Base-by-base conservation (phyloP, 2,888 invertebrate species). In the Phalera bucephala region DNA sequence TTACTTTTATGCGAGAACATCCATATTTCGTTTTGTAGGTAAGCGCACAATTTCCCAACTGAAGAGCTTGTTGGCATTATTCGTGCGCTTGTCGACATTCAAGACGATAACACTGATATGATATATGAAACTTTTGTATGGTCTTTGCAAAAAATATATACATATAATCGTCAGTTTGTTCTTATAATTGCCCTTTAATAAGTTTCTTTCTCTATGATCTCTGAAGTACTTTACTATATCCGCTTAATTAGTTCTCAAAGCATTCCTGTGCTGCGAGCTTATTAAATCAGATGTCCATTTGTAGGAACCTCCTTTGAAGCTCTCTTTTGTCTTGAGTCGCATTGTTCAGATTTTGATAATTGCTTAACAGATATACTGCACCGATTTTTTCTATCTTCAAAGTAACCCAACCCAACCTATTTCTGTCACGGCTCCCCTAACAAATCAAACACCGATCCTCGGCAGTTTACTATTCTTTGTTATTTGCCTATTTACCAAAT, bases 361-460 rank as follows among this genome's bases (percentile, higher is more conserved):
- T n/a, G n/a, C n/a, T n/a, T n/a, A n/a, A n/a, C n/a, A n/a, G n/a
- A n/a, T n/a, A n/a, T 40, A 50, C 45, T 59, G 59, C 48, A 62
- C 38, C 46, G 40, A 53, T 55, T 49, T 31, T 36, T 19, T 25
- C 35, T 31, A 34, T 28, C 49, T 58, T 56, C 55, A 54, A 54
- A 36, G 29, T 33, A 34, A 39, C 43, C 45, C 44, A 40, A 53
- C 54, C 44, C 50, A 47, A 54, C 56, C 51, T 26, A 51, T 46
- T 45, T 11, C 22, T 37, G 38, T 43, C 48, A 42, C 49, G 43
- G 40, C 52, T 51, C 57, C 58, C 48, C 58, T 56, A 55, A 53
- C 55, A 64, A 64, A 69, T 56, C 52, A 64, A 64, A 63, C 52
- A 52, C 43, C 46, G 42, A 42, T 12, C 41, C 40, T 45, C 46